Evolutionary conservation across 1,140 invertebrate genomes (phyloP), one percentile per base, ranked within the genome.

Genomic region (Lineus longissimus): DNA sequence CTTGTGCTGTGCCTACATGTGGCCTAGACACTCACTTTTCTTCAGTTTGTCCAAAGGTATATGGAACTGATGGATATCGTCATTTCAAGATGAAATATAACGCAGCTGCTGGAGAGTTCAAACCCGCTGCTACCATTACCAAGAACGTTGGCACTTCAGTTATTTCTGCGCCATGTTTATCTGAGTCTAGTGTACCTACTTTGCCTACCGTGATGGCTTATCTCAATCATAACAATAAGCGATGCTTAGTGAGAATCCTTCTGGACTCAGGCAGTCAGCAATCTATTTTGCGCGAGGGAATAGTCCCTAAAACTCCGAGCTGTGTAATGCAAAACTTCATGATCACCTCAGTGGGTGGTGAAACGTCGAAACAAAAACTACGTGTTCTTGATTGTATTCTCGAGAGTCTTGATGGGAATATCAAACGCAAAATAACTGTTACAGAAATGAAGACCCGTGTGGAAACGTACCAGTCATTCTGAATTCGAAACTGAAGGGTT

Each of bases 361-460:
- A 51, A 23, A 27, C 4, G n/a, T 7, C n/a, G n/a, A n/a, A 19
- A 6, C 47, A n/a, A 9, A 19, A 27, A n/a, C n/a, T 51, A 23
- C 47, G 47, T 51, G 47, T 51, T 9, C 4, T 27, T 9, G 47
- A 51, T 6, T 51, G 47, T 51, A n/a, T 4, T 19, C 6, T 51
- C n/a, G 19, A 51, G 25, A 51, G 47, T 27, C 4, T 51, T 4
- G 47, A 51, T 23, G 47, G 47, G 9, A 51, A 19, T 19, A 4
- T 51, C 47, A 23, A 19, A 23, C 47, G 30, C 19, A 31, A 57
- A 4, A 23, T 51, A 7, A 19, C n/a, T 9, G 19, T 51, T 9
- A 51, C 25, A n/a, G 55, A 57, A 31, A 57, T 57, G 55, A 31
- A 57, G 23, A 57, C 23, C 55, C 55, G 4, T 57, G 55, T 57